Evolutionary conservation across 1,140 invertebrate species (phyloP), one percentile per base, ranked within the genome.

Genomic region (Ladona fulva): DNA sequence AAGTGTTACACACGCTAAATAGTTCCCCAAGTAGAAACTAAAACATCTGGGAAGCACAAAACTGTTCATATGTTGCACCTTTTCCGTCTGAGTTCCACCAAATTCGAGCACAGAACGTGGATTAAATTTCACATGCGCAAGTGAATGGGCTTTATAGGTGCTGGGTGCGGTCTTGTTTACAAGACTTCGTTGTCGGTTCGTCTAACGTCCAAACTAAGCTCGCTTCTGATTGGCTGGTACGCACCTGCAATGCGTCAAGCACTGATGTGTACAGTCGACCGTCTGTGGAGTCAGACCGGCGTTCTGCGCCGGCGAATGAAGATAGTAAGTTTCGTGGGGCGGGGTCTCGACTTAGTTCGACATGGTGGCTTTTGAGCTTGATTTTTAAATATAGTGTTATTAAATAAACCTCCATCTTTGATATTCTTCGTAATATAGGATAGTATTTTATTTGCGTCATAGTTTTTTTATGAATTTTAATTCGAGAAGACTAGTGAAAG

Each of bases 221-320:
- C 77, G 59, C 29, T 78, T 85, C 83, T 85, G 89, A 92, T 92
- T 92, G 91, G 91, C 88, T 87, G 86, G 83, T 86, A 88, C 88
- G 88, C 89, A 92, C 91, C 91, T 92, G 91, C 91, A 93, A 92
- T 93, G 91, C 91, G 91, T 91, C 91, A 92, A 89, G 85, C 86
- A 66, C 52, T 66, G 52, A 66, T 66, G 52, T 66, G 52, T 66
- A 66, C 52, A 66, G 52, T 66, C 52, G 52, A 66, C 52, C 16
- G 84, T 82, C 82, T 84, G 86, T 82, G 82, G 81, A 81, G 81
- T 83, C 82, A 81, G 79, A 29, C 66, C 78, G 80, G 81, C 79
- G 79, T 80, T 76, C 79, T 77, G 79, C 81, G 81, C 80, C 82
- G 80, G 78, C 79, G 78, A 79, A 66, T 66, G 52, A 66, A 66